Percentiles rank a stretch among this genome's conserved stretches.
These are phyloP conservation scores for Ceyx melanurus DNA, from an alignment of 2,113 vertebrate genomes.

Conservation along the genomic window DNA sequence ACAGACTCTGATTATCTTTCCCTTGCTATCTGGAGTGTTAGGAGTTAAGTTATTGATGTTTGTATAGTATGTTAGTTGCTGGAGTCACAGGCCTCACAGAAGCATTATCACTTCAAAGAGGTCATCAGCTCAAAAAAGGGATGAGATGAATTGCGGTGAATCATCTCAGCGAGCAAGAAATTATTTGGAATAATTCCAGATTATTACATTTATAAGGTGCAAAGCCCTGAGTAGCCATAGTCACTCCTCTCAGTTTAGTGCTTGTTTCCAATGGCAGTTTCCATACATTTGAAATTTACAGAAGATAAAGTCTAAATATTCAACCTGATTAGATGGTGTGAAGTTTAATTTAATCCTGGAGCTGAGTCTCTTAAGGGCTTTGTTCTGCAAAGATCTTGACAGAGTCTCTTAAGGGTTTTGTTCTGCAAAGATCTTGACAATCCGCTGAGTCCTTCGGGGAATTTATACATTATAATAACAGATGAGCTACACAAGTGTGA, in stretches of 20 bases:
- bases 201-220: background rate
- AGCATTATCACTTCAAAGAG: slow-evolving; percentile 5
- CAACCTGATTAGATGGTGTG: background rate
- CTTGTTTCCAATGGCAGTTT: background rate
- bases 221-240: background rate
- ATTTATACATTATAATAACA: background rate
- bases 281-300: background rate
- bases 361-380: background rate
- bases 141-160: background rate
- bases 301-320: background rate
- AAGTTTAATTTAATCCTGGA: background rate
- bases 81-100: background rate
- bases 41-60: background rate
- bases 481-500: background rate
- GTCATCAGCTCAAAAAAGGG: background rate
- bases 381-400: background rate
- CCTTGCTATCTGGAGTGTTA: background rate
- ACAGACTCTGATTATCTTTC: background rate
- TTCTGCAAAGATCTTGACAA: background rate
- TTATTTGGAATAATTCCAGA: background rate
- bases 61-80: background rate
- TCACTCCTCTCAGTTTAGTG: background rate
- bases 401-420: background rate
- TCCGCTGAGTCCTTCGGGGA: background rate
- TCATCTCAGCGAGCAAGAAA: background rate